Conservation (phyloP, 1,140 invertebrate genomes). For the Cepaea nemoralis region DNA sequence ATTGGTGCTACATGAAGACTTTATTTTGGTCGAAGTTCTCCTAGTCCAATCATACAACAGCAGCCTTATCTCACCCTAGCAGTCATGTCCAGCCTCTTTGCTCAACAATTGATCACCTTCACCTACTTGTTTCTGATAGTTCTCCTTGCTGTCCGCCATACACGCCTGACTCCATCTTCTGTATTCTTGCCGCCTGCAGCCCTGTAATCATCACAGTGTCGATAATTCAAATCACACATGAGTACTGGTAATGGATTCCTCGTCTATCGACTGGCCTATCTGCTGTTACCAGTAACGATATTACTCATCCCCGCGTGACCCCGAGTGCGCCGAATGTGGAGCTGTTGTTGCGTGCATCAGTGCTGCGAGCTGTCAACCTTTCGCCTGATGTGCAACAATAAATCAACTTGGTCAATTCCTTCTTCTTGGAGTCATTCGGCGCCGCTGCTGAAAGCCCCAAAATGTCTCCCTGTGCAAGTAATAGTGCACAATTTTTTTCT, state of each 20-base stretch:
- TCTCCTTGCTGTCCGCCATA: background rate
- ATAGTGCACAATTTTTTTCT: background rate
- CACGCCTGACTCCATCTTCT: background rate
- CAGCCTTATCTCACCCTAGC: too few species aligned
- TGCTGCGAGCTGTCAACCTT: background rate
- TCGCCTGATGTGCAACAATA: background rate
- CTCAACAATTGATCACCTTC: too few species aligned
- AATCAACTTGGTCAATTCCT: background rate
- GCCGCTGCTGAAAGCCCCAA: background rate
- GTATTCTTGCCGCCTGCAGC: too few species aligned
- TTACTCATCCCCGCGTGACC: background rate
- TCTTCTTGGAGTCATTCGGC: background rate
- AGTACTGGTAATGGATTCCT: background rate
- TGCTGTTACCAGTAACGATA: constrained; percentile 3
- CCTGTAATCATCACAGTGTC: background rate
- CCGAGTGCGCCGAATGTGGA: background rate
- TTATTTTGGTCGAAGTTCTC: too few species aligned
- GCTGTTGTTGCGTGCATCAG: background rate
- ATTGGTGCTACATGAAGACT: too few species aligned
- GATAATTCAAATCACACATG: background rate
- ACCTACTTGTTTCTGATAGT: too few species aligned
- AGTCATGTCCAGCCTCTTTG: too few species aligned
- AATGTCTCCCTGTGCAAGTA: background rate
- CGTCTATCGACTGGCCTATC: background rate
- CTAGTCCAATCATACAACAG: too few species aligned